Base-by-base conservation (phyloP, 2,888 invertebrate species). In the Zonitis immaculata region DNA sequence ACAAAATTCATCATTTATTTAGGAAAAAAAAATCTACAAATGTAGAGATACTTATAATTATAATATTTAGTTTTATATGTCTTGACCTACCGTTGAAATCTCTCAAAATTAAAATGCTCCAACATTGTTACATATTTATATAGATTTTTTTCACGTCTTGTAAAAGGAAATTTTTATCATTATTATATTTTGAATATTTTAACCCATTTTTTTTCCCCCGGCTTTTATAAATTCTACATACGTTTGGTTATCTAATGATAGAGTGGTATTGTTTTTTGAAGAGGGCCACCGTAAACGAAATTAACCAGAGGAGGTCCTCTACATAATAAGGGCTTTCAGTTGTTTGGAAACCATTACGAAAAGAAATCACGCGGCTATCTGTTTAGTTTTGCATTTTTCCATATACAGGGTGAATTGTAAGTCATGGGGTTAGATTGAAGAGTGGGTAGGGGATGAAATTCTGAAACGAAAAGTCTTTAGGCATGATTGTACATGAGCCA, bases 221-320 rank as follows among this genome's bases (percentile, higher is more conserved):
- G n/a, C n/a, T 14, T 32, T 6, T 14, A 35, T 35, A 18, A 35
- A 35, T 35, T 35, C 35, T 18, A 35, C 8, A 16, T 16, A 35
- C 35, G 35, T 35, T 32, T 14, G 12, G 12, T n/a, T n/a, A n/a
- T n/a, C n/a, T n/a, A n/a, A n/a, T 32, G 32, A 12, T 7, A 2
- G 49, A 14, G 32, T 32, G 44, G 7, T 14, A 7, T 12, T 12
- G 22, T 20, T 51, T 47, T 25, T 47, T 18, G n/a, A n/a, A 9
- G 18, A 32, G 47, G 51, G 47, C 51, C 51, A 51, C 51, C 51
- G 42, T 42, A 45, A 42, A 46, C 51, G 51, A 51, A 51, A 46
- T 28, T 42, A 43, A 39, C 51, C 47, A 27, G 47, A 51, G 51
- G 51, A 51, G 51, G 51, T 51, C 51, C 39, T 32, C 9, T 9